A percentile compares a stretch with the other conserved stretches of the same genome.
These are phyloP conservation scores for Rhyacophila brunnea DNA, from an alignment of 1,140 invertebrate genomes.

Conservation along the genomic window DNA sequence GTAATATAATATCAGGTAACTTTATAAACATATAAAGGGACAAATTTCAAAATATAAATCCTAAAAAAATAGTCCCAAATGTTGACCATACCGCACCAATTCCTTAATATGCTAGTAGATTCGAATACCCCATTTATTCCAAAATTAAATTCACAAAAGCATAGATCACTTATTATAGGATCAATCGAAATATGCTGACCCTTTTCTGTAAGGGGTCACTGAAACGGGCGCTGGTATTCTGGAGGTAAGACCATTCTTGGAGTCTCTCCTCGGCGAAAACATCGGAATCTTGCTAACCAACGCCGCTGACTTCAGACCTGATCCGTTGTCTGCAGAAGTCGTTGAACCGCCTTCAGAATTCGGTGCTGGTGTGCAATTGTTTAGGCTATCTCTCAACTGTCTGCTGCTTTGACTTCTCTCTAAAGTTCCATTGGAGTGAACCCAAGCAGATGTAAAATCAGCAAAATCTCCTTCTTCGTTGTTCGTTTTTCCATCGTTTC, in stretches of 20 bases:
- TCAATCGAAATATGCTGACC: conserved; percentile 37
- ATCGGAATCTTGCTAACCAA: conserved; percentile 40
- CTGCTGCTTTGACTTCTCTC: conserved; percentile 55
- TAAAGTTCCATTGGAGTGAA: conserved; percentile 68
- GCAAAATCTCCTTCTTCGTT: conserved; percentile 62
- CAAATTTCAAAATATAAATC: background rate
- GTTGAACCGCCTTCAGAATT: conserved; percentile 17
- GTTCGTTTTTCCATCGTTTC: conserved; percentile 44
- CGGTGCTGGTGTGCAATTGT: conserved; percentile 31
- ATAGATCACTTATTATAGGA: background rate
- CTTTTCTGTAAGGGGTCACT: conserved; percentile 45
- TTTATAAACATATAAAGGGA: background rate
- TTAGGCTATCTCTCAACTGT: conserved; percentile 40
- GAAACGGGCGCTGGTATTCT: conserved; percentile 60
- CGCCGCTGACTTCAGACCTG: conserved; percentile 41
- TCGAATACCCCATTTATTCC: background rate
- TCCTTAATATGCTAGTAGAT: background rate
- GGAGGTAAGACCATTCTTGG: conserved; percentile 47
- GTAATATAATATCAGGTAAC: background rate
- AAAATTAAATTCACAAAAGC: background rate
- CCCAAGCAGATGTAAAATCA: conserved; percentile 70
- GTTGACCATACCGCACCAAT: background rate
- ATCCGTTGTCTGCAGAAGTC: conserved; percentile 29
- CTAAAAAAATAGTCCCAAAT: background rate
- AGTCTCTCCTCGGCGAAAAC: conserved; percentile 56